phyloP scores from a whole-genome alignment of 2,113 vertebrate species.

The Mesoclemmys tuberculata region DNA sequence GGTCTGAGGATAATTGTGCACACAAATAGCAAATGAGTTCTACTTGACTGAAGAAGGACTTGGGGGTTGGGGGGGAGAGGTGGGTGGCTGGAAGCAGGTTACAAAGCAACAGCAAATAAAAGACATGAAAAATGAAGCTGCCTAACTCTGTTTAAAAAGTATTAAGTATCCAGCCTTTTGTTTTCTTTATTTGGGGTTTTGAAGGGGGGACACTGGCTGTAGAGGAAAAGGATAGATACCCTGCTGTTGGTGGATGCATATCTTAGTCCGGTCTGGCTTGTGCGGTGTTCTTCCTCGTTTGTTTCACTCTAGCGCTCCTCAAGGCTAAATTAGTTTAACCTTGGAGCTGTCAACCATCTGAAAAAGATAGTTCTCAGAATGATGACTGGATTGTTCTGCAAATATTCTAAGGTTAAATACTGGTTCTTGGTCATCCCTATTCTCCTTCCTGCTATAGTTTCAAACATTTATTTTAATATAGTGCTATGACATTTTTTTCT shows the following conservation, averaged over 20 bases:
- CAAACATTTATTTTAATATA: not conserved
- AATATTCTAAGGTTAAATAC: slow-evolving; percentile 11
- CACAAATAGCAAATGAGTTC: slow-evolving; percentile 72
- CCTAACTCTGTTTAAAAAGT: slow-evolving; percentile 45
- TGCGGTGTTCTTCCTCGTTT: not conserved
- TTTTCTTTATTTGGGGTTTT: slow-evolving; percentile 55
- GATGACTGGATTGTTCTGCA: slow-evolving; percentile 11
- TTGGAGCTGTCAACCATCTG: not conserved
- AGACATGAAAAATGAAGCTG: slow-evolving; percentile 56
- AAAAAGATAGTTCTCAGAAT: not conserved
- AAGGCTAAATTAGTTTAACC: slow-evolving; percentile 7
- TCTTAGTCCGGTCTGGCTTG: not conserved
- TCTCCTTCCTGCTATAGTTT: not conserved
- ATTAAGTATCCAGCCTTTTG: slow-evolving; percentile 58
- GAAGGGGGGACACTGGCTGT: slow-evolving; percentile 34
- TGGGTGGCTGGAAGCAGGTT: slow-evolving; percentile 53
- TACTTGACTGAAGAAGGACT: slow-evolving; percentile 69
- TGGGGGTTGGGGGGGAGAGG: not conserved
- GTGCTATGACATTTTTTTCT: not conserved
- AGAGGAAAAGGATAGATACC: slow-evolving; percentile 30
- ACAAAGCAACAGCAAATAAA: slow-evolving; percentile 53
- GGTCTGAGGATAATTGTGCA: slow-evolving; percentile 48
- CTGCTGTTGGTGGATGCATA: not conserved
- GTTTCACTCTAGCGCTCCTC: slow-evolving; percentile 3
- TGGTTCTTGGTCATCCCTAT: not conserved